Base-by-base conservation (phyloP, 2,113 vertebrate species). In the Rallus limicola region DNA sequence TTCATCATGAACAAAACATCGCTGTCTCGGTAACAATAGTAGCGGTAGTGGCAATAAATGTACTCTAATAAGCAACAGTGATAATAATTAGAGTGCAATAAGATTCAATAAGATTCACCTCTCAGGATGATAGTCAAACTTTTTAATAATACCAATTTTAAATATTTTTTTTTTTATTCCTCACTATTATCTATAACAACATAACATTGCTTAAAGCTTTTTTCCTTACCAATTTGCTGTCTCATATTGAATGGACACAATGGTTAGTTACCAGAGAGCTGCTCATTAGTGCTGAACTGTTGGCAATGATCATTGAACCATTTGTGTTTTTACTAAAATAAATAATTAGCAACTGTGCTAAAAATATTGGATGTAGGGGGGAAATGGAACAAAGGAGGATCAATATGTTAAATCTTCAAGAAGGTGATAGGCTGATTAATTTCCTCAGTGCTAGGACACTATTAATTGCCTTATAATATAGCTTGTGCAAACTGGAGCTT, bases 261-360 rank as follows among this genome's bases (percentile, higher is more conserved):
- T 16, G 34, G 69, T 40, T 92, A 69, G 29, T 68, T 91, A 86
- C 56, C 56, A 93, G 67, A 96, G 58, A 91, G 53, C n/a, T 85
- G 58, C 85, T 95, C 87, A 70, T 96, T 90, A 96, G 68, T 82
- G 78, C 58, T 91, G 50, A 81, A 88, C 67, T 81, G 65, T 42
- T 92, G 77, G 74, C 95, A 91, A 46, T 76, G 83, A 94, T 85
- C 82, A 82, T n/a, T 88, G 62, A 15, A 97, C 62, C 79, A 88
- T 91, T 96, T 91, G 75, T 71, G 68, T 33, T 96, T 95, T 94
- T 88, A 90, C 59, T 38, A 83, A 95, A 95, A 96, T 87, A 95
- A 96, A 88, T 80, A 93, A 92, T 94, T 95, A 95, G 64, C 36
- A 71, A 92, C 83, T 64, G 21, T 58, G 25, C 5, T 16, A 82